These are phyloP conservation scores for Rachycentron canadum DNA, from an alignment of 2,797 vertebrate genomes.

Conservation along the genomic window DNA sequence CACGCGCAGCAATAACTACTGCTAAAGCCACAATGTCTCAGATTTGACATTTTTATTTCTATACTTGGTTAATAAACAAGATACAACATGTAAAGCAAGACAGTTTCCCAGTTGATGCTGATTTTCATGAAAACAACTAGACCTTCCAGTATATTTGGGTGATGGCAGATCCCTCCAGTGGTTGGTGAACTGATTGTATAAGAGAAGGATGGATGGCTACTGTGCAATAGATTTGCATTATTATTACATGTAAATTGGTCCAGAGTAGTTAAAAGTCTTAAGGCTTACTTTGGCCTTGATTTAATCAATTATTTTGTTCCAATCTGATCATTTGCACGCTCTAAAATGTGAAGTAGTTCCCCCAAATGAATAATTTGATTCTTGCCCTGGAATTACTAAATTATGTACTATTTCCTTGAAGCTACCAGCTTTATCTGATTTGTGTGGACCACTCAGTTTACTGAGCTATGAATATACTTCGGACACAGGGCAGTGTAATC, in stretches of 20 bases:
- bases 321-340: not conserved
- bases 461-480: no score
- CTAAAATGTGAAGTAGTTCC: not conserved
- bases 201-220: not conserved
- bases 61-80: not conserved
- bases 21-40: slow-evolving; percentile 9
- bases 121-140: not conserved
- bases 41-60: not conserved
- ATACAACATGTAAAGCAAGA: not conserved
- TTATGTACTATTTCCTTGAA: no score
- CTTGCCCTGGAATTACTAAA: no score
- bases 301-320: not conserved
- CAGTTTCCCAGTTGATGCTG: not conserved
- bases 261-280: not conserved
- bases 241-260: not conserved
- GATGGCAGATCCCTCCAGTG: not conserved
- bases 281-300: not conserved
- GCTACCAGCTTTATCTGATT: not conserved
- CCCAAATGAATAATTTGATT: not conserved
- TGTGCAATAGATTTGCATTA: not conserved
- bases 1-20: not conserved
- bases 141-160: not conserved
- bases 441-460: no score
- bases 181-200: not conserved
- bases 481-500: no score